phyloP scores from a whole-genome alignment of 2,888 invertebrate genomes.

The Oscheius onirici region DNA sequence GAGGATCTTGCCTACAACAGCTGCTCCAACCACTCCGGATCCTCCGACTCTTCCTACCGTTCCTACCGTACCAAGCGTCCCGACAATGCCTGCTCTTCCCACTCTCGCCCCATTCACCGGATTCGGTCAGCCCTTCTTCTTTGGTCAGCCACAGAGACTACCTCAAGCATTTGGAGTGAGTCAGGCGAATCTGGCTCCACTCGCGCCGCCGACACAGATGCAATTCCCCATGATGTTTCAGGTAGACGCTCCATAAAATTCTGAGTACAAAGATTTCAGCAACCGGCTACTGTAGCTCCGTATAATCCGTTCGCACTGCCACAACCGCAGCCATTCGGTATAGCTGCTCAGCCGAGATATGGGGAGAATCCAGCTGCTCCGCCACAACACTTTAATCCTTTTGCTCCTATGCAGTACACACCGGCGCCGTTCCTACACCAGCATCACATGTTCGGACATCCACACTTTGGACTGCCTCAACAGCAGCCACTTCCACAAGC shows the following conservation, averaged over 20 bases:
- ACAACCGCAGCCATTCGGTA: conserved; percentile 27
- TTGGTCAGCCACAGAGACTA: conserved; percentile 5
- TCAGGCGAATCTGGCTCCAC: conserved; percentile 24
- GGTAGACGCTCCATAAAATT: not conserved
- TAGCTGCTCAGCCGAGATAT: conserved; percentile 30
- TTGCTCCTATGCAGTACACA: not conserved
- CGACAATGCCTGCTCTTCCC: conserved; percentile 25
- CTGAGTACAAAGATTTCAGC: not conserved
- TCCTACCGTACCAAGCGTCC: not conserved
- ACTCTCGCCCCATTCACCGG: conserved; percentile 23
- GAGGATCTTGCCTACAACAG: conserved; percentile 14
- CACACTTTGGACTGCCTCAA: not conserved
- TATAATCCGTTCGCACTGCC: conserved; percentile 21
- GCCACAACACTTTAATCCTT: not conserved
- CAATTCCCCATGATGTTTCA: conserved; percentile 26
- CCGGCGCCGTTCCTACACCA: not conserved
- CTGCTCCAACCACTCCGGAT: conserved; percentile 28
- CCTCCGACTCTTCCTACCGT: conserved; percentile 20
- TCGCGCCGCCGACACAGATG: conserved; percentile 17
- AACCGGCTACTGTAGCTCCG: not conserved
- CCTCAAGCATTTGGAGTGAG: conserved; percentile 29
- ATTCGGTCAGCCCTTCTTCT: conserved; percentile 29
- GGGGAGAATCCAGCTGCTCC: not conserved
- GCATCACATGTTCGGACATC: conserved; percentile 1
- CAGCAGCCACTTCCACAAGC: conserved; percentile 34